Conservation (phyloP, 2,113 vertebrate species). For the Ramphastos sulfuratus region DNA sequence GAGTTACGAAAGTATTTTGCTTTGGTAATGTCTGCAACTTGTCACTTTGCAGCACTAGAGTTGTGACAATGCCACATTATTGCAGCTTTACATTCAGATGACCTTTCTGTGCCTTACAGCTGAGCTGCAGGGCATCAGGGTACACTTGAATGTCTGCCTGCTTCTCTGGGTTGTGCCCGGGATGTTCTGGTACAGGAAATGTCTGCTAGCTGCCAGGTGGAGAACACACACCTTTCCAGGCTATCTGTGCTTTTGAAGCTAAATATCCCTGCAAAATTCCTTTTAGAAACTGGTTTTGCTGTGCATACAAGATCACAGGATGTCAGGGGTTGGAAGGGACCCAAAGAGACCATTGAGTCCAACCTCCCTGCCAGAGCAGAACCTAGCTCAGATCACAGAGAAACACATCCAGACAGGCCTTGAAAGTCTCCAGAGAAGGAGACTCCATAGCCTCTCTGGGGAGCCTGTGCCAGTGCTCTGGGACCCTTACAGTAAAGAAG, state of each 20-base stretch:
- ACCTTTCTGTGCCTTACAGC: not conserved
- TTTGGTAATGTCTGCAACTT: not conserved
- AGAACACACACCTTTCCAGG: not conserved
- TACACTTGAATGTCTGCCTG: not conserved
- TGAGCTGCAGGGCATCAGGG: not conserved
- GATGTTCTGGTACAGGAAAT: not conserved
- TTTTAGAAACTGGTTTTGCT: not conserved
- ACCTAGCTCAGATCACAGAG: no score
- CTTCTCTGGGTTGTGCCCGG: not conserved
- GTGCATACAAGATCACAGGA: not conserved
- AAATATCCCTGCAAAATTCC: not conserved
- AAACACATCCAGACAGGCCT: no score
- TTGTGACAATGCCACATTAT: not conserved
- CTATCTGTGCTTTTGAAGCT: not conserved
- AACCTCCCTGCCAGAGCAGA: no score
- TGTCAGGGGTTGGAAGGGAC: no score
- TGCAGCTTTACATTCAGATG: not conserved
- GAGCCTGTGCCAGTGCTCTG: no score
- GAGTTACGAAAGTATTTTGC: not conserved
- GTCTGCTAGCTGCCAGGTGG: not conserved
- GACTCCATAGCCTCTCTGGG: no score
- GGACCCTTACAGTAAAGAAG: no score
- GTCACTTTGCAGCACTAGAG: not conserved
- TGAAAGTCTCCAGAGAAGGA: no score
- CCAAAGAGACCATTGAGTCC: no score